Conservation (phyloP, 2,113 vertebrate species). For the Balaenoptera acutorostrata region DNA sequence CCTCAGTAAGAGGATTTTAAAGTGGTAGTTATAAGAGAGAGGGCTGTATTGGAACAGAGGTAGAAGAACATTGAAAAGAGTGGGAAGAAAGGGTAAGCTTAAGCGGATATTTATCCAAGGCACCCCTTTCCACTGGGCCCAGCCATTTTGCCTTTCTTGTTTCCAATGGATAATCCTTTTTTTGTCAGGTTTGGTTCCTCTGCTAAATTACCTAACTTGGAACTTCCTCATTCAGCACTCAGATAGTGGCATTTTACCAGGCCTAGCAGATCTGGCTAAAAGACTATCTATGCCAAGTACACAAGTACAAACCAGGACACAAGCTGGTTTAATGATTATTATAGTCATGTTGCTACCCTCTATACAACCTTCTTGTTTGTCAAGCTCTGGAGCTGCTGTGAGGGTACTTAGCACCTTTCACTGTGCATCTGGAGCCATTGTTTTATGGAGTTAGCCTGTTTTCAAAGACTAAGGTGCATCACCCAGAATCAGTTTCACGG, state of each 20-base stretch:
- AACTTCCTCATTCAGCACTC: neutral
- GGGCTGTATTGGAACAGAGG: neutral
- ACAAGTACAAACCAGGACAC: neutral
- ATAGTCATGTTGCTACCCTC: neutral
- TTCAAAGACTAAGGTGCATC: neutral
- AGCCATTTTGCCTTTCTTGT: neutral
- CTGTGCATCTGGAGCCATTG: neutral
- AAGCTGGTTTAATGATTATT: neutral
- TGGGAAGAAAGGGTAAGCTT: neutral
- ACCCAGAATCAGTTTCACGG: neutral
- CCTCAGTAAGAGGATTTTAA: neutral
- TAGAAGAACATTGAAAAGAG: neutral
- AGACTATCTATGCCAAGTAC: neutral
- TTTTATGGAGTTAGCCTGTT: neutral
- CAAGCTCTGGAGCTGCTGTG: neutral
- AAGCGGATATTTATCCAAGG: neutral
- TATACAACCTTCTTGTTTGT: neutral
- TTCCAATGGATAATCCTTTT: neutral
- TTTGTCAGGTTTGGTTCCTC: neutral
- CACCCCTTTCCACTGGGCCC: neutral
- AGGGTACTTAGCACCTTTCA: neutral
- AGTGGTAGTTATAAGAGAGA: neutral
- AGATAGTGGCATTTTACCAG: neutral
- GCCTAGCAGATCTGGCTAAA: neutral
- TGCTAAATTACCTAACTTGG: neutral